Evolutionary conservation across 1,140 invertebrate genomes (phyloP), one percentile per base, ranked within the genome.

Genomic region (Anastrepha obliqua): DNA sequence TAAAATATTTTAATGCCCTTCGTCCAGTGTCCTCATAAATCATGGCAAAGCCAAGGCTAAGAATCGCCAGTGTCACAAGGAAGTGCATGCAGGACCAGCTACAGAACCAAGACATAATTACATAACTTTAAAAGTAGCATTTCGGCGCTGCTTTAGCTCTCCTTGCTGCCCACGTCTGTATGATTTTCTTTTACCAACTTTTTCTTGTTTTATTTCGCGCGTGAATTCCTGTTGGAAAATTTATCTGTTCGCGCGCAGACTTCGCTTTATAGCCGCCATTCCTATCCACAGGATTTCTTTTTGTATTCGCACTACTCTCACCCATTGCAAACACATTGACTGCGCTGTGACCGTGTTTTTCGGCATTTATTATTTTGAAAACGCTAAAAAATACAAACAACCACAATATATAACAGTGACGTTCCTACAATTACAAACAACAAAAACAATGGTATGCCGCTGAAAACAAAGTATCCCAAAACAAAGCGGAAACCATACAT

Each of bases 1-100:
- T 11, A 70, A 65, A 42, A 11, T 70, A 70, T 70, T 70, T 13
- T 2, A 70, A 70, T 70, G 65, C 42, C 65, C 65, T 70, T 70
- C 20, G 20, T 29, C 64, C 64, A 65, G 17, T 65, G 64, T 65
- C 20, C 6, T 13, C 64, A 65, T 65, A 65, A 65, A 65, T 65
- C 64, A 65, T 65, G n/a, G 20, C 20, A 65, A 65, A 65, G 39
- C 29, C 29, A 44, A 0, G 6, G 9, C 29, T 9, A 3, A 55
- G 29, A 29, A 29, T 29, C 29, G 29, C 29, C 29, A 29, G 2
- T 20, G 62, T 20, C 9, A 8, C 1, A 70, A 44, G 51, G 51
- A 11, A 42, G 5, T 7, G 65, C 65, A 8, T 29, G 8, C 60
- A 62, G 4, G 60, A 62, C 60, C 60, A 8, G 17, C 4, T 13